Base-by-base conservation (phyloP, 2,797 vertebrate genomes). In the Girardinus metallicus region DNA sequence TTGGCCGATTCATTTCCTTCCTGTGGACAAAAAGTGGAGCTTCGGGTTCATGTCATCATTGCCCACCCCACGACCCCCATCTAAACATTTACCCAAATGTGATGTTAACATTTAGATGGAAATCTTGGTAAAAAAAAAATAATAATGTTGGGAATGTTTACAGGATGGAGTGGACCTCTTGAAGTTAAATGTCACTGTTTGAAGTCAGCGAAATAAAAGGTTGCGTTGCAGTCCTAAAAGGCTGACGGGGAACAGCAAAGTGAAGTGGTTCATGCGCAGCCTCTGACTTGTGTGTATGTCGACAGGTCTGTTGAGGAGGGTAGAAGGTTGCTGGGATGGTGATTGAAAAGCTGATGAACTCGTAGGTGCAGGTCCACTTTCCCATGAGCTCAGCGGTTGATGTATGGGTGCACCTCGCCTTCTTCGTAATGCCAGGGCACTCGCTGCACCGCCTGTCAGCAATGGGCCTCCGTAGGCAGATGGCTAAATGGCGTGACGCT, bases 141-240 rank as follows among this genome's bases (percentile, higher is more conserved):
- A 90, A 93, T 94, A 86, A 91, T 86, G 89, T 92, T 91, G 86
- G 93, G 88, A 94, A 93, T 94, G 94, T 96, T 95, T 94, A 93
- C 80, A 76, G 87, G 87, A 86, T 26, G 13, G 55, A 66, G 77
- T 18, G 31, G 85, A 76, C 89, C 90, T 87, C 91, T 91, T 89
- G 51, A 90, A 88, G 82, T 85, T 89, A 90, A 93, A 92, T 87
- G 85, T 92, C 83, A 76, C 29, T 26, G 31, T 90, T 81, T 89
- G 86, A 85, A 91, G 93, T 90, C 88, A 86, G 77, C 5, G 26
- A 79, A 84, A 73, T 64, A 77, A 81, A 80, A 83, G 55, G 66
- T 78, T 86, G 85, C 80, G 80, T 87, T 88, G 85, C 84, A 75
- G 75, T 89, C 31, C 77, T 77, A 75, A 89, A 88, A 76, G 86